Evolutionary conservation across 2,888 invertebrate species (phyloP), one percentile per base, ranked within the genome.

Genomic region (Euplagia quadripunctaria): DNA sequence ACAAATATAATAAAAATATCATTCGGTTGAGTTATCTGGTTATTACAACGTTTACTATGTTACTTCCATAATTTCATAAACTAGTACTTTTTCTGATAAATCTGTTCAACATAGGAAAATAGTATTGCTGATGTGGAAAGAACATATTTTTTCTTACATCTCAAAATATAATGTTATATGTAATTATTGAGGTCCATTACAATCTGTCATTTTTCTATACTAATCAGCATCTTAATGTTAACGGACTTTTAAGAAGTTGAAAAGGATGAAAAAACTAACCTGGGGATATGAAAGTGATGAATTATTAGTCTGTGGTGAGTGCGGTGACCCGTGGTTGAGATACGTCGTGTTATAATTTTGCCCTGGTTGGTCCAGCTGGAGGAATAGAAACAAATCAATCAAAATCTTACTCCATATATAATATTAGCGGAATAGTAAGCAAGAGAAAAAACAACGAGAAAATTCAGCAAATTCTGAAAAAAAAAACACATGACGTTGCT

Each of bases 321-420:
- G 95, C 79, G 94, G 94, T 73, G 95, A 94, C 86, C 90, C 93
- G 89, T 96, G 95, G 85, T 95, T 95, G 76, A 95, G 93, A 81
- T 96, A 96, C 81, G 92, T 88, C 79, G 94, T 87, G 84, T 89
- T 95, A 88, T 95, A 96, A 85, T 87, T 94, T 77, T 93, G 92
- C 78, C 93, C 92, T 63, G 95, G 95, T 46, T 90, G 90, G 86
- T 96, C 95, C 91, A 95, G 85, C 96, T 96, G 91, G 46, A 74
- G 76, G 86, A 75, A 82, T 79, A 80, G 77, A 77, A 79, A 73
- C 31, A 75, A 55, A 76, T 67, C 66, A 55, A 80, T 85, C 51
- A 83, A 68, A 81, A 76, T 76, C 72, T 70, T 65, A 73, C 65
- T 71, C 67, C n/a, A 51, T 7, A 67, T 64, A 73, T 16, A 55